Evolutionary conservation across 2,888 invertebrate species (phyloP).

Genomic region (Deilephila porcellus): DNA sequence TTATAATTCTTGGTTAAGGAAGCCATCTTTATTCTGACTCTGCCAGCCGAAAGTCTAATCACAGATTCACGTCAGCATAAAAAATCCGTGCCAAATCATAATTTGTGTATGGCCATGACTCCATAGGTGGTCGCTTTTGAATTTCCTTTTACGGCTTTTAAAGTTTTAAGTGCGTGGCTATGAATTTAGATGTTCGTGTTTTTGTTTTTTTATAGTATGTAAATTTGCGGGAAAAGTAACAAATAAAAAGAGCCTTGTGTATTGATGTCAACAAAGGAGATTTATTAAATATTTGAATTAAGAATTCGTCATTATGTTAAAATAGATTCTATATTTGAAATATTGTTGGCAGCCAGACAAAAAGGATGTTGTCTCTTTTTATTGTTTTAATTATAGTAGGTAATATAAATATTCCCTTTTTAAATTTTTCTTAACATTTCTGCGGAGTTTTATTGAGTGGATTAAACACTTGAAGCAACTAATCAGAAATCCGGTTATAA

Average conservation of each 20-base stretch:
- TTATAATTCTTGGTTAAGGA: background rate
- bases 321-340: too few relatives aligned
- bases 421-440: too few relatives aligned
- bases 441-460: too few relatives aligned
- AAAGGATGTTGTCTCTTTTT: too few relatives aligned
- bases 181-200: conserved; percentile 39
- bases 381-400: too few relatives aligned
- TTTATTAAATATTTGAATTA: too few relatives aligned
- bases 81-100: conserved; percentile 37
- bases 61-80: conserved; percentile 27
- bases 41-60: background rate
- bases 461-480: too few relatives aligned
- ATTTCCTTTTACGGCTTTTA: conserved; percentile 34
- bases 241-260: background rate
- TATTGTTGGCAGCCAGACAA: too few relatives aligned
- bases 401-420: too few relatives aligned
- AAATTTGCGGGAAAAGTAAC: background rate
- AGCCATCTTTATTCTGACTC: background rate
- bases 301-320: too few relatives aligned
- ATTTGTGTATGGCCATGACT: conserved; percentile 18
- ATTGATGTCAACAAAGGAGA: background rate
- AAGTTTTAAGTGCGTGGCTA: conserved; percentile 40
- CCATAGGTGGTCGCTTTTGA: conserved; percentile 26
- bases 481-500: too few relatives aligned
- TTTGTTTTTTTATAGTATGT: background rate